Evolutionary conservation across 2,888 invertebrate species (phyloP).

Genomic region (Nycteola revayana): DNA sequence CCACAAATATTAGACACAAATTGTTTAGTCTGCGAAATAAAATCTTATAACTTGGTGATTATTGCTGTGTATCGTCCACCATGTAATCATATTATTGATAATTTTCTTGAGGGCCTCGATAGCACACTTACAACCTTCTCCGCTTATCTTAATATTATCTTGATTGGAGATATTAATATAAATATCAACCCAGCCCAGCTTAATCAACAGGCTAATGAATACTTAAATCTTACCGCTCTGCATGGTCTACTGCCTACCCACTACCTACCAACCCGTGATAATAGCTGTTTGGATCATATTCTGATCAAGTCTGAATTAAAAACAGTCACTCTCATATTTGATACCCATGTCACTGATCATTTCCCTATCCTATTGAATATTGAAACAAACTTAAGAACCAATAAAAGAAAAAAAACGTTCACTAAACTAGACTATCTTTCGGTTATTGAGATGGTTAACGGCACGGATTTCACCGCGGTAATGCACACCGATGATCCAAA

Average conservation of each 20-base stretch:
- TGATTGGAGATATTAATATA: slow-evolving; percentile 7
- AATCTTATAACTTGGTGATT: slow-evolving; percentile 1
- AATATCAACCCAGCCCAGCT: neutral
- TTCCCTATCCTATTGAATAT: neutral
- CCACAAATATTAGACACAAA: slow-evolving; percentile 2
- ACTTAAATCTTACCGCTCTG: too few species aligned
- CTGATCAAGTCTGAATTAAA: slow-evolving; percentile 1
- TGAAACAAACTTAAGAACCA: neutral
- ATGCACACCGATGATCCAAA: neutral
- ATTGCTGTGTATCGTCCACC: slow-evolving; percentile 5
- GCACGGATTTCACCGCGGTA: neutral
- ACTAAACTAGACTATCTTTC: neutral
- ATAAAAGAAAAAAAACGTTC: neutral
- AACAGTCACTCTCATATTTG: slow-evolving; percentile 1
- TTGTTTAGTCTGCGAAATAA: slow-evolving; percentile 3
- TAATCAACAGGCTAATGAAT: slow-evolving; percentile 1
- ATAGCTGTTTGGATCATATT: too few species aligned
- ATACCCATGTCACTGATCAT: neutral
- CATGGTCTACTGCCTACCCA: too few species aligned
- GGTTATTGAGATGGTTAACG: neutral
- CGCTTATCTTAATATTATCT: slow-evolving; percentile 2
- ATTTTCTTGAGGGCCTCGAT: slow-evolving; percentile 2
- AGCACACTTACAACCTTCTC: neutral
- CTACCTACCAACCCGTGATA: slow-evolving; percentile 1
- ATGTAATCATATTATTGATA: slow-evolving; percentile 2